These are phyloP conservation scores for Hydractinia echinata DNA, from an alignment of 30 jellyfish, hydroid and myxozoan genomes.

Conservation along the genomic window DNA sequence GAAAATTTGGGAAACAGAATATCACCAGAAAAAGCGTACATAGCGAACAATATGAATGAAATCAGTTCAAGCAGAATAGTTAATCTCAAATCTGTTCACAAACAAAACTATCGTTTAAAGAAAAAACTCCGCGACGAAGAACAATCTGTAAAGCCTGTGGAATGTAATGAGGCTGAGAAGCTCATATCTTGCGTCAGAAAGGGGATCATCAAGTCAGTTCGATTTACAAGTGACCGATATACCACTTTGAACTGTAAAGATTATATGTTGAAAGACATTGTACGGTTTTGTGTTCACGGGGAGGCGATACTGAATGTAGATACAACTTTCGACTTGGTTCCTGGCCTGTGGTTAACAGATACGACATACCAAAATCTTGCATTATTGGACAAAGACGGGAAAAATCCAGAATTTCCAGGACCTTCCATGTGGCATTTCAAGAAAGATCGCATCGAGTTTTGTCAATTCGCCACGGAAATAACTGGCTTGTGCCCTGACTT, in stretches of 20 bases:
- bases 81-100: no score
- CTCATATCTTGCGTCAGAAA: no score
- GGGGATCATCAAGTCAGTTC: conserved; percentile 3
- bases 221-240: conserved; percentile 23
- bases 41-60: no score
- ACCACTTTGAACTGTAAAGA: conserved; percentile 22
- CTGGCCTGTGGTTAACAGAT: conserved; percentile 45
- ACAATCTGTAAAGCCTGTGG: no score
- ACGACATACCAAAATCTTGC: conserved; percentile 36
- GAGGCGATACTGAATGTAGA: conserved; percentile 35
- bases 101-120: no score
- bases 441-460: conserved; percentile 24
- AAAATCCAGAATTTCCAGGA: conserved; percentile 13
- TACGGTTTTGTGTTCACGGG: conserved; percentile 37
- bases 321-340: conserved; percentile 37
- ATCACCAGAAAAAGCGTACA: no score
- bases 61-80: no score
- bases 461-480: conserved; percentile 38
- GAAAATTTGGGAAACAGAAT: no score
- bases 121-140: no score
- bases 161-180: no score
- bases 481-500: conserved; percentile 20
- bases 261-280: conserved; percentile 33
- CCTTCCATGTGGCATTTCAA: conserved; percentile 27
- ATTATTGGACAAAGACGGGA: conserved; percentile 20